phyloP scores from a whole-genome alignment of 2,888 invertebrate genomes.

The Lottia scabra region DNA sequence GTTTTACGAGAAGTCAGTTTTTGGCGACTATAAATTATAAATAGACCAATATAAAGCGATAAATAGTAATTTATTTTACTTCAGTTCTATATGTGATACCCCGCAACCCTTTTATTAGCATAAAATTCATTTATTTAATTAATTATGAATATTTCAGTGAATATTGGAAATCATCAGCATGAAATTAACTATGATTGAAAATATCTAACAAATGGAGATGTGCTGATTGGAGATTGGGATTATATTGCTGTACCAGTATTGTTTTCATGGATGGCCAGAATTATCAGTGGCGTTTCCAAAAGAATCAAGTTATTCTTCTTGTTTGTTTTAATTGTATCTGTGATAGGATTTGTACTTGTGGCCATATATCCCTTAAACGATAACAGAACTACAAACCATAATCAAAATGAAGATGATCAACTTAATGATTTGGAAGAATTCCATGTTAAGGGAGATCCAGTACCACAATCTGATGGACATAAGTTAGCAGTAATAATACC shows the following conservation, averaged over 20 bases:
- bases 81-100: no score
- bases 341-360: slow-evolving; percentile 11
- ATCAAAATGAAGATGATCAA: neutral
- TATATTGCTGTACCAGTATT: neutral
- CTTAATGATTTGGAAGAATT: neutral
- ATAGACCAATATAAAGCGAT: no score
- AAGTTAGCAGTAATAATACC: slow-evolving; percentile 90
- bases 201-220: no score
- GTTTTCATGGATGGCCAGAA: slow-evolving; percentile 27
- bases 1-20: no score
- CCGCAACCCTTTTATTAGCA: no score
- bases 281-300: neutral
- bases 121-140: no score
- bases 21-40: no score
- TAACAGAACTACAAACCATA: slow-evolving; percentile 9
- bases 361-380: slow-evolving; percentile 24
- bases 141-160: no score
- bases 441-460: neutral
- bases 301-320: slow-evolving; percentile 17
- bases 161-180: no score
- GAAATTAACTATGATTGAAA: no score
- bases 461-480: slow-evolving; percentile 29
- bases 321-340: slow-evolving; percentile 16
- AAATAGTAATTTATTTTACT: no score
- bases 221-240: no score